phyloP scores from a whole-genome alignment of 2,797 vertebrate genomes.

The Pterois miles region DNA sequence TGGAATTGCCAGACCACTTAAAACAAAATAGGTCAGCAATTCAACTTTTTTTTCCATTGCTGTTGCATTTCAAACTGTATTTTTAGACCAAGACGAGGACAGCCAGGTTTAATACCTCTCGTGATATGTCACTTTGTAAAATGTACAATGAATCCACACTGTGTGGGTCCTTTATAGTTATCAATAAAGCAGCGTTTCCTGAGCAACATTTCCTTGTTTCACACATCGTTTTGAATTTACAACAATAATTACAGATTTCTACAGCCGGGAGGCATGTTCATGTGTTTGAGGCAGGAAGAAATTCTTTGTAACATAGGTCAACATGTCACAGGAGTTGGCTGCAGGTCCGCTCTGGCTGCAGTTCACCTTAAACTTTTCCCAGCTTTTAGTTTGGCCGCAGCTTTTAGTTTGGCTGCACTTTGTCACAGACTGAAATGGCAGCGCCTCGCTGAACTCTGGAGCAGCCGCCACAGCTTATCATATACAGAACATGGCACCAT shows the following conservation, averaged over 20 bases:
- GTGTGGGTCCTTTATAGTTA: neutral
- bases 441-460: too few relatives aligned
- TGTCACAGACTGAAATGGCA: too few relatives aligned
- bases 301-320: too few relatives aligned
- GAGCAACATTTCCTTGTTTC: neutral
- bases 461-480: too few relatives aligned
- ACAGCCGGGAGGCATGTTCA: too few relatives aligned
- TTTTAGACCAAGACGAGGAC: constrained; percentile 37
- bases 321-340: neutral
- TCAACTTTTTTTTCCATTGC: constrained; percentile 25
- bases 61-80: constrained; percentile 37
- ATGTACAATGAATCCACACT: neutral
- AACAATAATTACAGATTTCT: neutral
- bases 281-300: too few relatives aligned
- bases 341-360: neutral
- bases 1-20: constrained; percentile 64
- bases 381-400: neutral
- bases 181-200: neutral
- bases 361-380: neutral
- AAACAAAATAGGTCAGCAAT: constrained; percentile 61
- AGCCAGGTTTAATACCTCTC: constrained; percentile 5
- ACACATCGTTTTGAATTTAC: neutral
- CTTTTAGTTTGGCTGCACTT: neutral
- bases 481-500: too few relatives aligned
- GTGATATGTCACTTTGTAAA: neutral